A percentile compares a stretch with the other conserved stretches of the same genome.
These are phyloP conservation scores for Orycteropus afer DNA, from an alignment of 2,113 vertebrate genomes.

Conservation along the genomic window DNA sequence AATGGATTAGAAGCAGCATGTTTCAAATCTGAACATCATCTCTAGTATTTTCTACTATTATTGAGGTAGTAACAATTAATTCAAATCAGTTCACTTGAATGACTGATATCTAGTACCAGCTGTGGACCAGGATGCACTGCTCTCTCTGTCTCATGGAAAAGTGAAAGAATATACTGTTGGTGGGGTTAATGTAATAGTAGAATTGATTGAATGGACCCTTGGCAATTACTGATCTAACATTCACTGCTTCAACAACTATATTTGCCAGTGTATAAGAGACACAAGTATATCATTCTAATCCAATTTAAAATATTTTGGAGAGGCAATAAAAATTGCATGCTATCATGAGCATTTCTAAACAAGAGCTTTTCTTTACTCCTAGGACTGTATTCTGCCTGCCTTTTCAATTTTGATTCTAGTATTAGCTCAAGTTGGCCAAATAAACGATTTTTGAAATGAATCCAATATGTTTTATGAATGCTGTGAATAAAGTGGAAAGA, in stretches of 20 bases:
- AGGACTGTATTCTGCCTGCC: background rate
- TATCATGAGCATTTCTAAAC: background rate
- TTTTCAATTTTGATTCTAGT: background rate
- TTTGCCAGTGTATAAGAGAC: background rate
- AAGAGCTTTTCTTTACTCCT: background rate
- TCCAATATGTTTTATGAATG: background rate
- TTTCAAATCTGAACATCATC: background rate
- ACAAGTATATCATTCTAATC: background rate
- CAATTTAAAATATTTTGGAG: background rate
- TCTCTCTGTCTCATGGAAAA: background rate
- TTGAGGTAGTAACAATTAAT: background rate
- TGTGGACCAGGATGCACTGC: fast-evolving
- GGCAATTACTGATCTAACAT: background rate
- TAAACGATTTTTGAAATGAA: background rate
- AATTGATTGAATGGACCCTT: background rate
- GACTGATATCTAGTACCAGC: background rate
- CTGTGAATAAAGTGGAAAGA: background rate
- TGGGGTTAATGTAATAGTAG: background rate
- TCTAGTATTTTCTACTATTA: background rate
- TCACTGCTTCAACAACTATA: background rate
- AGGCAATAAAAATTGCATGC: background rate
- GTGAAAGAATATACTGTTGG: background rate
- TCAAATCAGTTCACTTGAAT: background rate
- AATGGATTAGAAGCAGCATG: background rate
- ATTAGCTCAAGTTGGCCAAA: background rate